Percentiles rank a stretch among this genome's conserved stretches.
Evolutionary conservation across 1,140 invertebrate species (phyloP).

Genomic region (Magallana gigas): DNA sequence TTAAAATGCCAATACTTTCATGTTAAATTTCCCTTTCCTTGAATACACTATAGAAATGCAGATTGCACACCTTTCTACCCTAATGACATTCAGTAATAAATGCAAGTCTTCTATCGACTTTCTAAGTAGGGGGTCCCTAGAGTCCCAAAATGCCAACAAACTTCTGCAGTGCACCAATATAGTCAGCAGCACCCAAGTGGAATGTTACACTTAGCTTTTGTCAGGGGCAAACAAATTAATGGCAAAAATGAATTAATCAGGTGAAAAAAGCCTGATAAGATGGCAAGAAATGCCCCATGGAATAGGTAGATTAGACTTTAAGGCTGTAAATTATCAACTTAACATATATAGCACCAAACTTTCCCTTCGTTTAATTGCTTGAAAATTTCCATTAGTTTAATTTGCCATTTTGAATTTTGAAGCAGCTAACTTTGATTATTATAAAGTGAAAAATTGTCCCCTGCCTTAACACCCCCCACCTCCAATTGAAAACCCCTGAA

Average conservation of each 20-base stretch:
- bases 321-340: constrained; percentile 19
- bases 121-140: not conserved
- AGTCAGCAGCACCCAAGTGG: constrained; percentile 4
- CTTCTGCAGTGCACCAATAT: not conserved
- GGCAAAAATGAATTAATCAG: constrained; percentile 38
- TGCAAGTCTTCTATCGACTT: not conserved
- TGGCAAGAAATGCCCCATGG: constrained; percentile 34
- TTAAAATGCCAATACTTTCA: not conserved
- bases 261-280: constrained; percentile 23
- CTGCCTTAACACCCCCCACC: too few species aligned
- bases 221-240: constrained; percentile 30
- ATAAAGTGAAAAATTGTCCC: too few species aligned
- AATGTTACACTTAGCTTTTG: constrained; percentile 33
- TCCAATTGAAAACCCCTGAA: too few species aligned
- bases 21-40: not conserved
- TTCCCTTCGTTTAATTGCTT: not conserved
- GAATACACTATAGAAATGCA: not conserved
- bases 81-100: constrained; percentile 23
- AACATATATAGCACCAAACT: not conserved
- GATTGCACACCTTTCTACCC: too few species aligned
- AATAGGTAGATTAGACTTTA: constrained; percentile 27
- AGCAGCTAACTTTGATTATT: too few species aligned
- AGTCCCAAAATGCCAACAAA: not conserved
- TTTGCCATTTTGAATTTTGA: too few species aligned
- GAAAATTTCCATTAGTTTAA: not conserved